Evolutionary conservation across 2,113 vertebrate species (phyloP).

Genomic region (Ornithorhynchus anatinus): DNA sequence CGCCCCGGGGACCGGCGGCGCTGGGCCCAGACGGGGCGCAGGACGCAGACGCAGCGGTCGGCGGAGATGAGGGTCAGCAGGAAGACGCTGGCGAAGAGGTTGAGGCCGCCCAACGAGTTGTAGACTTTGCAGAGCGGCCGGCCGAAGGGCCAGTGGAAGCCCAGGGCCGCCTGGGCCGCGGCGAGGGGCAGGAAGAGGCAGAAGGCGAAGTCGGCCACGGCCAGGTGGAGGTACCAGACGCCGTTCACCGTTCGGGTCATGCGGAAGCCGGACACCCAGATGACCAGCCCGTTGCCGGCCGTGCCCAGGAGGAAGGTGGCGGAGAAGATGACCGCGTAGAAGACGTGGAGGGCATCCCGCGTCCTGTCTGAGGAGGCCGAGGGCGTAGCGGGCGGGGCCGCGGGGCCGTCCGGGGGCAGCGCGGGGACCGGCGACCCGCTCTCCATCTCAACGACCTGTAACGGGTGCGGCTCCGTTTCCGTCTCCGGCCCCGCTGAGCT

Average conservation of each 20-base stretch:
- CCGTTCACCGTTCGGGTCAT: constrained; percentile 85
- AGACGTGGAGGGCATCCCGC: constrained; percentile 54
- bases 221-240: constrained; percentile 82
- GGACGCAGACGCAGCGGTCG: constrained; percentile 81
- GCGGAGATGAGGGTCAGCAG: constrained; percentile 82
- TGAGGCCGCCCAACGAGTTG: constrained; percentile 72
- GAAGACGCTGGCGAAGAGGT: constrained; percentile 84
- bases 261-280: constrained; percentile 85
- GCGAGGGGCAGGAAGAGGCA: constrained; percentile 76
- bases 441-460: constrained; percentile 36
- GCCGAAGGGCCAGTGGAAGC: constrained; percentile 83
- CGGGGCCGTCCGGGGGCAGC: neutral
- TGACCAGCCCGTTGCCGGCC: constrained; percentile 83
- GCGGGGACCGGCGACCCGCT: neutral
- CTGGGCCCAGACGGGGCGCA: constrained; percentile 81
- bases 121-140: constrained; percentile 80
- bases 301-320: constrained; percentile 80
- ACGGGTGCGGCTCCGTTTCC: neutral
- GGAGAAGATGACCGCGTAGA: constrained; percentile 71
- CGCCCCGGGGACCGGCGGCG: constrained; percentile 75
- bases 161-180: constrained; percentile 71
- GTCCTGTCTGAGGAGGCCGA: neutral
- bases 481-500: rapidly evolving
- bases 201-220: constrained; percentile 85
- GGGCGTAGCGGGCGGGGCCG: rapidly evolving